phyloP scores from a whole-genome alignment of 2,113 vertebrate genomes.

The Polyodon spathula region DNA sequence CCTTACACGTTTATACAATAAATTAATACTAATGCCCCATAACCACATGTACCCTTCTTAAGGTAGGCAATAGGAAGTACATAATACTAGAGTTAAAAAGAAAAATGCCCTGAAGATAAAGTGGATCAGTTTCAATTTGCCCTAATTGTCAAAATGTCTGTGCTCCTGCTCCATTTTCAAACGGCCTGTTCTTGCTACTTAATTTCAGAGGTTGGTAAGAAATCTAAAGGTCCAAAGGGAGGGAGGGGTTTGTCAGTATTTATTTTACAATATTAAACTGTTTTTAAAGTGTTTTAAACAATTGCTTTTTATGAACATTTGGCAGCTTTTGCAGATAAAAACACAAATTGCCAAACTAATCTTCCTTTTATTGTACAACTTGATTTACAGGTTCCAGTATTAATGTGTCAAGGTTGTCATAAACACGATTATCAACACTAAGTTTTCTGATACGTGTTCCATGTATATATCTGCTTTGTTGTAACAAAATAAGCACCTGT shows the following conservation, averaged over 20 bases:
- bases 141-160: slow-evolving; percentile 28
- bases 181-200: slow-evolving; percentile 3
- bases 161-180: slow-evolving; percentile 9
- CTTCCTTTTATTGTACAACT: slow-evolving; percentile 22
- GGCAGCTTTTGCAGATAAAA: too few relatives aligned
- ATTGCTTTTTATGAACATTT: too few relatives aligned
- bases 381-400: slow-evolving; percentile 13
- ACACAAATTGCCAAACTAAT: neutral
- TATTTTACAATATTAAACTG: too few relatives aligned
- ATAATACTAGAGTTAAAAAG: slow-evolving; percentile 47
- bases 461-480: slow-evolving; percentile 22
- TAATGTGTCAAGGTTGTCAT: slow-evolving; percentile 34
- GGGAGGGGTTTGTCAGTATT: too few relatives aligned
- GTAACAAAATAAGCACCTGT: slow-evolving; percentile 52
- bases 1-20: slow-evolving; percentile 60
- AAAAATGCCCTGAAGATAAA: slow-evolving; percentile 43
- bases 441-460: slow-evolving; percentile 29
- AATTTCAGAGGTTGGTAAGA: slow-evolving; percentile 27
- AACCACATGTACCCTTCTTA: slow-evolving; percentile 80
- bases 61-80: slow-evolving; percentile 79
- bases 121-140: slow-evolving; percentile 31
- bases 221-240: too few relatives aligned
- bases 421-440: slow-evolving; percentile 27
- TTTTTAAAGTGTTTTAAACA: too few relatives aligned
- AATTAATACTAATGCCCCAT: slow-evolving; percentile 81